phyloP scores from a whole-genome alignment of 2,888 invertebrate species.

The Melanophora roralis region DNA sequence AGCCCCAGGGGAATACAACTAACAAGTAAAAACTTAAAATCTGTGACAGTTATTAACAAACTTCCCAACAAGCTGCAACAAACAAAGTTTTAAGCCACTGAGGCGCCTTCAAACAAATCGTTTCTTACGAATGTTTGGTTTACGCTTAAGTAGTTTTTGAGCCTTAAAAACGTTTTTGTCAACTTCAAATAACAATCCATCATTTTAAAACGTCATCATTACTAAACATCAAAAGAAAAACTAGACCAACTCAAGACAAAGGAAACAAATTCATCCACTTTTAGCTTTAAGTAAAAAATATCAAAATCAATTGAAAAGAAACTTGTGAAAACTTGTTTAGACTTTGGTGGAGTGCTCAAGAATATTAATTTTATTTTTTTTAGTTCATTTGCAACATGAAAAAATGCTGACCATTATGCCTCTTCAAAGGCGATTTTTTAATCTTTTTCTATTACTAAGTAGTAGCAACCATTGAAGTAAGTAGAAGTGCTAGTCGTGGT shows the following conservation, averaged over 20 bases:
- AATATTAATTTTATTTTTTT: background rate
- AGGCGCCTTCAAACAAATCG: conserved; percentile 59
- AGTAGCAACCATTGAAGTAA: background rate
- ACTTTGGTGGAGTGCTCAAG: conserved; percentile 28
- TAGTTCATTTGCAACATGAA: background rate
- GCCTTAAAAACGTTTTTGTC: conserved; percentile 66
- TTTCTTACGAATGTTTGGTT: too few species aligned
- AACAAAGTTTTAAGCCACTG: conserved; percentile 15
- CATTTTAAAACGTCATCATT: conserved; percentile 65
- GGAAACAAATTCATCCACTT: conserved; percentile 8
- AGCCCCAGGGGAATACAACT: conserved; percentile 46
- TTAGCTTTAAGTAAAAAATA: conserved; percentile 51
- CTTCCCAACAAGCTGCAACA: conserved; percentile 21
- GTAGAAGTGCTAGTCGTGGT: conserved; percentile 57
- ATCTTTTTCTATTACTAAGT: conserved; percentile 21
- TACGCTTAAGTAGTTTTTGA: too few species aligned
- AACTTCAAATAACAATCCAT: conserved; percentile 75
- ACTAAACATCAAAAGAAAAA: conserved; percentile 36
- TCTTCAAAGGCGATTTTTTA: conserved; percentile 44
- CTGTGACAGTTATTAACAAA: conserved; percentile 55
- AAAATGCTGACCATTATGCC: conserved; percentile 3
- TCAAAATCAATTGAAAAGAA: conserved; percentile 64
- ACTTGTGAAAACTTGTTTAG: conserved; percentile 36
- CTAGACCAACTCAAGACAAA: background rate
- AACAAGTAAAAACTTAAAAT: conserved; percentile 15